phyloP scores from a whole-genome alignment of 2,888 invertebrate genomes.

The Gastrophysa polygoni region DNA sequence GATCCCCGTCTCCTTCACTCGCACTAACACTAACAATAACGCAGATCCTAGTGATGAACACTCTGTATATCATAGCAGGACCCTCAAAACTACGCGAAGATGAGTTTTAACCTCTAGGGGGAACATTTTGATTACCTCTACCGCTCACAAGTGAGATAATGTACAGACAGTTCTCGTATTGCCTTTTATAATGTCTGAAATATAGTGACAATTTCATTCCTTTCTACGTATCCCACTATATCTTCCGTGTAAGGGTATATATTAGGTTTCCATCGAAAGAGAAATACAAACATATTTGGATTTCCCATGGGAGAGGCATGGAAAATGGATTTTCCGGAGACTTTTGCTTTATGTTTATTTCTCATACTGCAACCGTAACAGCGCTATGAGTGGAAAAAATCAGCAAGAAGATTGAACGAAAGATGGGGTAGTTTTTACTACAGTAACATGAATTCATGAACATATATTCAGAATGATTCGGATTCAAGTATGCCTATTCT shows the following conservation, averaged over 20 bases:
- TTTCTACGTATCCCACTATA: slow-evolving; percentile 16
- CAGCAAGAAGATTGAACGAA: neutral
- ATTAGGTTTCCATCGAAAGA: slow-evolving; percentile 51
- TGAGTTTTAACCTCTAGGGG: slow-evolving; percentile 31
- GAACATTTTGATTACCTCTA: slow-evolving; percentile 48
- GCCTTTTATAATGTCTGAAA: slow-evolving; percentile 49
- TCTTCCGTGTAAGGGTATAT: slow-evolving; percentile 45
- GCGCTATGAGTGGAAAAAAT: neutral
- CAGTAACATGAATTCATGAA: no score
- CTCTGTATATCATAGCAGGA: no score
- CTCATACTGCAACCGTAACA: slow-evolving; percentile 27
- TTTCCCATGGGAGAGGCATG: slow-evolving; percentile 52
- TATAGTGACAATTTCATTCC: slow-evolving; percentile 30
- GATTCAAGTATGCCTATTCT: no score
- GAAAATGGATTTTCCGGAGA: slow-evolving; percentile 53
- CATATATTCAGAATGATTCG: no score
- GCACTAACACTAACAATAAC: no score
- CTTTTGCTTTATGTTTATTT: slow-evolving; percentile 44
- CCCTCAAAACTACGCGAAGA: no score
- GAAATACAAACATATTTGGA: slow-evolving; percentile 55
- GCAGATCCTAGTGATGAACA: no score
- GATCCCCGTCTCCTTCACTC: no score
- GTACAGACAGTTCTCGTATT: slow-evolving; percentile 50
- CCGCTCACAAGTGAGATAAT: slow-evolving; percentile 43
- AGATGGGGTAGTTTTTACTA: no score